These are phyloP conservation scores for Callyntrura sp. DNA, from an alignment of 2,888 invertebrate genomes.

Conservation along the genomic window DNA sequence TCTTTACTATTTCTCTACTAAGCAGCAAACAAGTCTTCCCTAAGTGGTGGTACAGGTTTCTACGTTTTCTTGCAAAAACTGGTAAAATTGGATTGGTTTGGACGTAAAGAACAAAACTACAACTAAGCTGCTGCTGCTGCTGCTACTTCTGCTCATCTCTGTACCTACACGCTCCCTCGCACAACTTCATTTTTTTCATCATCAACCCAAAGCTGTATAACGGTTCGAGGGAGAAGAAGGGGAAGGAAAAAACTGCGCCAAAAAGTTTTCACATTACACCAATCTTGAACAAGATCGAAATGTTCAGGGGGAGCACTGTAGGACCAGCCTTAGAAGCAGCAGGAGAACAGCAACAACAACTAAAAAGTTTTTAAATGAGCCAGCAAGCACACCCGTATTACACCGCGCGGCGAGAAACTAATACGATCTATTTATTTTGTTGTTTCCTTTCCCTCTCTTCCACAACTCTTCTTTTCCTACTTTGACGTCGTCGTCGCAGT, in stretches of 20 bases:
- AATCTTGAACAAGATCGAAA: conserved; percentile 60
- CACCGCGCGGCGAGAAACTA: conserved; percentile 16
- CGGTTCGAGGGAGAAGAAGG: neutral
- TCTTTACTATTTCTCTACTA: neutral
- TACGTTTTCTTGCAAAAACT: conserved; percentile 2
- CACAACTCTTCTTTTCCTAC: conserved; percentile 1
- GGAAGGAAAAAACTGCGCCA: conserved; percentile 66
- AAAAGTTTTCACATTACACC: conserved; percentile 74
- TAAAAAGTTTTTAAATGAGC: conserved; percentile 55
- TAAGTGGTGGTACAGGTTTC: no score
- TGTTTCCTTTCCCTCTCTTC: neutral
- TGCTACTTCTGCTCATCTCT: conserved; percentile 31
- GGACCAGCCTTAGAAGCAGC: neutral
- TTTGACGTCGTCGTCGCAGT: conserved; percentile 8
- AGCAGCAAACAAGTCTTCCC: neutral
- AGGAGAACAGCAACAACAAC: conserved; percentile 10
- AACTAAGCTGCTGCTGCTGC: no score
- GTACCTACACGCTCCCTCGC: neutral
- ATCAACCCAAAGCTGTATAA: neutral
- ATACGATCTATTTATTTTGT: conserved; percentile 29
- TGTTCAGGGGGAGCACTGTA: neutral
- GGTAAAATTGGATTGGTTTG: conserved; percentile 13
- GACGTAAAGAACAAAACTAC: conserved; percentile 23
- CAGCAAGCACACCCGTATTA: conserved; percentile 10
- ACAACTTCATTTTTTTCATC: conserved; percentile 32